Evolutionary conservation across 1,140 invertebrate genomes (phyloP).

Genomic region (Prorops nasuta): DNA sequence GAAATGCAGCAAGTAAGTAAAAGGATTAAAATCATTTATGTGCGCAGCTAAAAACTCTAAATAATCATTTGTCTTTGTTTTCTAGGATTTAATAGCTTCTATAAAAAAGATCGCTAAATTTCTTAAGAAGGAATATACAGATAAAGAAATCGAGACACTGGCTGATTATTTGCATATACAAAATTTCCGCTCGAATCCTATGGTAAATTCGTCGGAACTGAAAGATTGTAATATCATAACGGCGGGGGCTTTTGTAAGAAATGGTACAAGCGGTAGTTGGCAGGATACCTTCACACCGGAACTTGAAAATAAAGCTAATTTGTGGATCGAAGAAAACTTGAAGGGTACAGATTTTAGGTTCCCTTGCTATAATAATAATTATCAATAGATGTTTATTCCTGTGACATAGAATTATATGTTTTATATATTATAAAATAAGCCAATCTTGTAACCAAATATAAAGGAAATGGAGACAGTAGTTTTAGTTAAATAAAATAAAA

Average conservation of each 20-base stretch:
- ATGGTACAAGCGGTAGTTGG: constrained; percentile 65
- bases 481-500: neutral
- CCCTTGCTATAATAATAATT: constrained; percentile 40
- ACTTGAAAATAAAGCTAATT: constrained; percentile 59
- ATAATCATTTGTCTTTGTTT: constrained; percentile 1
- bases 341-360: constrained; percentile 59
- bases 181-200: constrained; percentile 70
- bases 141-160: constrained; percentile 58
- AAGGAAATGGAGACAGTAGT: neutral
- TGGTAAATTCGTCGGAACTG: constrained; percentile 64
- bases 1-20: constrained; percentile 65
- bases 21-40: constrained; percentile 1
- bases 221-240: constrained; percentile 60
- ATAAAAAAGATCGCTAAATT: constrained; percentile 58
- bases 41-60: neutral
- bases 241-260: constrained; percentile 62
- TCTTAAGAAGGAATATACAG: constrained; percentile 58
- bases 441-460: neutral
- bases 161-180: constrained; percentile 67
- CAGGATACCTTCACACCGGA: constrained; percentile 63
- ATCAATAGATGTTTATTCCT: constrained; percentile 4
- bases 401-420: neutral
- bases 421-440: neutral
- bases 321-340: constrained; percentile 65
- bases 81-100: constrained; percentile 17